Evolutionary conservation across 2,113 vertebrate species (phyloP), one percentile per base, ranked within the genome.

Genomic region (Stictonetta naevosa): DNA sequence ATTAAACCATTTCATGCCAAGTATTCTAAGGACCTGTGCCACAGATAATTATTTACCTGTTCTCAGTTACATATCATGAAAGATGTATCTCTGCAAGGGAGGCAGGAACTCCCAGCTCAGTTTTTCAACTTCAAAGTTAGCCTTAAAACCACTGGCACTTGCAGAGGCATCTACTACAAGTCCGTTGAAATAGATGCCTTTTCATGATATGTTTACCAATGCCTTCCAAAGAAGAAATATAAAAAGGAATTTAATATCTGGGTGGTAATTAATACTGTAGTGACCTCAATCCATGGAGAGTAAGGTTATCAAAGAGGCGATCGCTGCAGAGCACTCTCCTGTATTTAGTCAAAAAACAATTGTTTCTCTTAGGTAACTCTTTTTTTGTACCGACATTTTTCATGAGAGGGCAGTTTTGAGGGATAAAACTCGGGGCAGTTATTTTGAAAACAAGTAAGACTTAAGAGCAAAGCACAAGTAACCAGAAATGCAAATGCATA

Each of bases 51-150:
- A 96, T 66, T 96, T 95, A 93, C 86, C 66, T 84, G 53, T 88
- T 96, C 90, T 94, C 90, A 86, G 83, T 75, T 88, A 96, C 66
- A 16, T 68, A 93, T 64, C 73, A 86, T n/a, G 69, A 90, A 94
- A 94, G 95, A 88, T 64, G 1, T 29, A 88, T 86, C 90, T 96
- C 86, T 88, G 76, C 63, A 81, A 90, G 86, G 88, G 80, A 84
- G 83, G 90, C 93, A 93, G 90, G 88, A 95, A 90, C 66, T 86
- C 80, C 90, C 76, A 92, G 82, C 66, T 95, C 77, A 68, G 58
- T 78, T 93, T 69, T 74, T 76, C 84, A 88, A 85, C 81, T 96
- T 97, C 93, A 96, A 97, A 96, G 93, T 73, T 48, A 38, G 38
- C 64, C 89, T 72, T 84, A 86, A 92, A 95, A 75, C 13, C 26